phyloP scores from a whole-genome alignment of 2,113 vertebrate species.

The Rhea americana region DNA sequence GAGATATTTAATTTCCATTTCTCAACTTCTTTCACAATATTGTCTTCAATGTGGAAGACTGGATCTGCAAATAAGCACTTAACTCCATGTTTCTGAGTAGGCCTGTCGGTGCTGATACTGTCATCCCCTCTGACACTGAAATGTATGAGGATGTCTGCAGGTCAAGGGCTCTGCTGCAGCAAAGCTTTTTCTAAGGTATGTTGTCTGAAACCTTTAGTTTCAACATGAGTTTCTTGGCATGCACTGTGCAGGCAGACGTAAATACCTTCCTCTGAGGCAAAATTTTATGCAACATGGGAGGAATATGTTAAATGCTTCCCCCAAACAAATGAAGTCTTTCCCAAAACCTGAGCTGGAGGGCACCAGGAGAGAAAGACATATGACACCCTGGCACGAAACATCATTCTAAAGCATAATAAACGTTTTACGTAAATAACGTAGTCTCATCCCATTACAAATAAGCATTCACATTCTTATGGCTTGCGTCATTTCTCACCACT shows the following conservation, averaged over 20 bases:
- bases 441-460: background rate
- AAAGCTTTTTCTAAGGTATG: background rate
- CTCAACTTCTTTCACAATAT: background rate
- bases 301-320: background rate
- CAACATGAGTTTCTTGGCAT: background rate
- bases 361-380: background rate
- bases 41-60: background rate
- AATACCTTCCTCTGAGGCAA: background rate
- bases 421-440: background rate
- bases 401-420: background rate
- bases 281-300: background rate
- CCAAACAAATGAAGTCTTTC: background rate
- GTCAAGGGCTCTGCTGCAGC: background rate
- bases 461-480: background rate
- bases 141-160: background rate
- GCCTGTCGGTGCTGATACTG: background rate
- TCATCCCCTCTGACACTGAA: rapidly evolving
- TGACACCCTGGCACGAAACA: background rate
- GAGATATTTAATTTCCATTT: background rate
- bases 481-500: slow-evolving; percentile 11
- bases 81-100: background rate
- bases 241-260: background rate
- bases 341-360: background rate
- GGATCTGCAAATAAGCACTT: background rate
- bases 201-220: background rate